phyloP scores from a whole-genome alignment of 1,140 invertebrate species.

The Leguminivora glycinivorella region DNA sequence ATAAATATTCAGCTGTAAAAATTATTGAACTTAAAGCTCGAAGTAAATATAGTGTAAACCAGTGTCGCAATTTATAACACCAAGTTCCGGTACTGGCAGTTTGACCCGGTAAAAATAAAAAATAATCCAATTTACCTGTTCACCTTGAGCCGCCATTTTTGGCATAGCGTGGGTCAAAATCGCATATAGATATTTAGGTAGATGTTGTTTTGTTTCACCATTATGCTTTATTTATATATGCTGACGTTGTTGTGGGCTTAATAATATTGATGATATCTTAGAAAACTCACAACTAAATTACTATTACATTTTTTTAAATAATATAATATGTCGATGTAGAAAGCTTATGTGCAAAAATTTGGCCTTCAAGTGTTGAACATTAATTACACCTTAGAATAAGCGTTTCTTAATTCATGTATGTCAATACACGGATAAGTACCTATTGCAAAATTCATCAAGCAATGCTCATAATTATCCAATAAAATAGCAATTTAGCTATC shows the following conservation, averaged over 20 bases:
- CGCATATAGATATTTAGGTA: neutral
- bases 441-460: neutral
- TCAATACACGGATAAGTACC: neutral
- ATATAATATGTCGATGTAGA: no score
- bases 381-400: no score
- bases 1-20: neutral
- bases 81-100: neutral
- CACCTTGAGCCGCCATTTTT: neutral
- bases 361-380: no score
- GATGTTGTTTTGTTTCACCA: neutral
- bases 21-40: neutral
- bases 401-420: neutral
- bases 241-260: no score
- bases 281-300: no score
- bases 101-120: constrained; percentile 10
- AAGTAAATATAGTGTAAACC: neutral
- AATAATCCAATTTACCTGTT: constrained; percentile 8
- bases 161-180: neutral
- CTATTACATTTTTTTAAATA: no score
- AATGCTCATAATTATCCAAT: neutral
- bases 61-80: neutral
- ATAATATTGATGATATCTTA: no score
- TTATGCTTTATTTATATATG: no score
- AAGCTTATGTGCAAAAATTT: no score
- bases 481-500: neutral